phyloP scores from a whole-genome alignment of 37 sponge, comb jelly and placozoan species.

The Halichondria panicea region DNA sequence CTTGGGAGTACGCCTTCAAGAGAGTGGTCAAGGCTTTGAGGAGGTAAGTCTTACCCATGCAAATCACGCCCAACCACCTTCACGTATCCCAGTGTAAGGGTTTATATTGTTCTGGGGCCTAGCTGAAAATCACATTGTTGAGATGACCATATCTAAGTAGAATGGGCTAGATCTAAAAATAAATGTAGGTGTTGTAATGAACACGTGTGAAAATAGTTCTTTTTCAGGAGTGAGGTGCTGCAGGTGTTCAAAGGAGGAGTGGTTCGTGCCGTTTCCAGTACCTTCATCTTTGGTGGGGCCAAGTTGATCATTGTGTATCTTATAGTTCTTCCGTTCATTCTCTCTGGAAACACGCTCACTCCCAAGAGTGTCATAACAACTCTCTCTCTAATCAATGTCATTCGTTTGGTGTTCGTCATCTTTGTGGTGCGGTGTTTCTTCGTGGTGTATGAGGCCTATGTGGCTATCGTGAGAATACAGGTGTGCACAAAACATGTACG shows the following conservation, averaged over 20 bases:
- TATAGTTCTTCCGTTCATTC: constrained; percentile 30
- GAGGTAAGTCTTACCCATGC: constrained; percentile 67
- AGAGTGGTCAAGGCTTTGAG: constrained; percentile 40
- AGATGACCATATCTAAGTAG: no score
- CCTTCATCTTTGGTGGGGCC: constrained; percentile 4
- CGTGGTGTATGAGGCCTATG: constrained; percentile 38
- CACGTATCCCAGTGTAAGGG: no score
- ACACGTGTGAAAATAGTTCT: no score
- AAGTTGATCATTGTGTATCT: constrained; percentile 29
- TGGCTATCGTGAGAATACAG: constrained; percentile 64
- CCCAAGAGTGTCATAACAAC: constrained; percentile 49
- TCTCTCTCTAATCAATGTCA: constrained; percentile 16
- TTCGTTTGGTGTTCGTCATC: constrained; percentile 22
- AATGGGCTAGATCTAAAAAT: no score
- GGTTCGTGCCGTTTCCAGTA: not conserved
- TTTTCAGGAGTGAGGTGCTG: constrained; percentile 37
- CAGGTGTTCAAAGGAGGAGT: constrained; percentile 6
- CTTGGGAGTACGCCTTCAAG: constrained; percentile 87
- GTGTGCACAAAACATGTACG: constrained; percentile 1
- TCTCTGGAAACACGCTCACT: constrained; percentile 37
- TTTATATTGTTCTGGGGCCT: no score
- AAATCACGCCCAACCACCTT: no score
- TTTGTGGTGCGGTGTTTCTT: constrained; percentile 21
- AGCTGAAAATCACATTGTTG: no score
- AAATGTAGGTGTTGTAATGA: no score